Conservation (phyloP, 2,888 invertebrate genomes). For the Drosophila acutilabella region DNA sequence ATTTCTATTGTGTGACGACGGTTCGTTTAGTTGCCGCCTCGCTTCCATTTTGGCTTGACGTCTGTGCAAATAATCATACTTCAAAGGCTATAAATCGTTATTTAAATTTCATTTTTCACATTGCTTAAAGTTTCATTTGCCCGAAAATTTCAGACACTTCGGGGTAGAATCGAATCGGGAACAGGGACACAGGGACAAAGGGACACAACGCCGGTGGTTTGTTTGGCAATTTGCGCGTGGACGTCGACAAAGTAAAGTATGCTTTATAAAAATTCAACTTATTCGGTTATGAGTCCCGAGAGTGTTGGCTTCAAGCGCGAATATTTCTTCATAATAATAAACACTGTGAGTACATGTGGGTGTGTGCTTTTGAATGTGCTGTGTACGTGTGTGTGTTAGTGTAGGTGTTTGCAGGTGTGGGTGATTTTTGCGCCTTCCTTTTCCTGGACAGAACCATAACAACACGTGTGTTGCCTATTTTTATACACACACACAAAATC, state of each 20-base stretch:
- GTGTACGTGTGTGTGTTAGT: slow-evolving; percentile 25
- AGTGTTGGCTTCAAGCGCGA: slow-evolving; percentile 58
- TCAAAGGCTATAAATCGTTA: slow-evolving; percentile 82
- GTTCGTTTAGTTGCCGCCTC: slow-evolving; percentile 36
- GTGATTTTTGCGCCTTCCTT: slow-evolving; percentile 21
- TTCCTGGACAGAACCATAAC: slow-evolving; percentile 31
- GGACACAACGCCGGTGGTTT: slow-evolving; percentile 33
- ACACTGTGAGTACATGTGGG: slow-evolving; percentile 11
- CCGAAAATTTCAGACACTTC: slow-evolving; percentile 48
- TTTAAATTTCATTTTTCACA: slow-evolving; percentile 78
- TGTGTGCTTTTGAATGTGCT: slow-evolving; percentile 18
- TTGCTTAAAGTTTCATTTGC: slow-evolving; percentile 73
- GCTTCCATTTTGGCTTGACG: slow-evolving; percentile 16
- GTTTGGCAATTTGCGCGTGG: slow-evolving; percentile 55
- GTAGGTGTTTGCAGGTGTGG: slow-evolving; percentile 24
- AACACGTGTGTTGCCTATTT: slow-evolving; percentile 27
- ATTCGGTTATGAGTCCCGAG: slow-evolving; percentile 74
- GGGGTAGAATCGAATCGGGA: not conserved
- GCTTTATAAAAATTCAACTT: slow-evolving; percentile 66
- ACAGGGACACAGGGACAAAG: not conserved
- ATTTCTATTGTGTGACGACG: slow-evolving; percentile 34
- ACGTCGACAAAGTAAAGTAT: slow-evolving; percentile 53
- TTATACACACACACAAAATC: slow-evolving; percentile 20
- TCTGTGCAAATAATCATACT: slow-evolving; percentile 75
- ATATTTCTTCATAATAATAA: slow-evolving; percentile 61